phyloP scores from a whole-genome alignment of 2,888 invertebrate species.

The Cephus pulcher region DNA sequence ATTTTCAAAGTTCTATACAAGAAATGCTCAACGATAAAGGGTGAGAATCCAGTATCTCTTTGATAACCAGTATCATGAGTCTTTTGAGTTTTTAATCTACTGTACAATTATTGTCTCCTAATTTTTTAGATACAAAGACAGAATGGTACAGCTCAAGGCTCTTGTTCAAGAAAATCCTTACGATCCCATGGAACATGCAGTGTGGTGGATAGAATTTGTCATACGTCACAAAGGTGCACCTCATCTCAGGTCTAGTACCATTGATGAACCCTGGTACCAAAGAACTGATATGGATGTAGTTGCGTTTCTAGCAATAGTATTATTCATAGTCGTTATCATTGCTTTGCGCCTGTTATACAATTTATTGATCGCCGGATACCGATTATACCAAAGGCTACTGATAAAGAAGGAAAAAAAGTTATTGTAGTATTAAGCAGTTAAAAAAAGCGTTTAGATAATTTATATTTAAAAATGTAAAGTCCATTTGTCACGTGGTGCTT shows the following conservation, averaged over 20 bases:
- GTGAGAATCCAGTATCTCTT: conserved; percentile 1
- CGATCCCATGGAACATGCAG: conserved; percentile 31
- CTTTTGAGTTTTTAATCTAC: no score
- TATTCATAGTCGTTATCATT: not conserved
- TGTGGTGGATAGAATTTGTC: conserved; percentile 46
- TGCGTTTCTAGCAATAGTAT: conserved; percentile 19
- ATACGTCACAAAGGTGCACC: conserved; percentile 41
- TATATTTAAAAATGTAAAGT: no score
- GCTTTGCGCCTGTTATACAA: not conserved
- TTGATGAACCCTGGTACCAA: conserved; percentile 34
- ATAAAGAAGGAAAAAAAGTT: no score
- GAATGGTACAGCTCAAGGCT: conserved; percentile 19
- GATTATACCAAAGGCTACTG: no score
- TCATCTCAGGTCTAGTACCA: conserved; percentile 31
- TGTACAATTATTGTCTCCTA: no score
- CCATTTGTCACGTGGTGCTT: no score
- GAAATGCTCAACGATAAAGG: conserved; percentile 34
- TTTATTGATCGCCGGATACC: no score
- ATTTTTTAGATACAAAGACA: conserved; percentile 38
- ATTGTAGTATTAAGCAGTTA: no score
- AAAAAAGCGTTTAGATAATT: no score
- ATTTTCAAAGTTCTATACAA: conserved; percentile 25
- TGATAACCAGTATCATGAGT: no score
- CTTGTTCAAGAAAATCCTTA: conserved; percentile 27
- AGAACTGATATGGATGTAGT: conserved; percentile 37